phyloP scores from a whole-genome alignment of 1,140 invertebrate species.

The Pentalonia nigronervosa region DNA sequence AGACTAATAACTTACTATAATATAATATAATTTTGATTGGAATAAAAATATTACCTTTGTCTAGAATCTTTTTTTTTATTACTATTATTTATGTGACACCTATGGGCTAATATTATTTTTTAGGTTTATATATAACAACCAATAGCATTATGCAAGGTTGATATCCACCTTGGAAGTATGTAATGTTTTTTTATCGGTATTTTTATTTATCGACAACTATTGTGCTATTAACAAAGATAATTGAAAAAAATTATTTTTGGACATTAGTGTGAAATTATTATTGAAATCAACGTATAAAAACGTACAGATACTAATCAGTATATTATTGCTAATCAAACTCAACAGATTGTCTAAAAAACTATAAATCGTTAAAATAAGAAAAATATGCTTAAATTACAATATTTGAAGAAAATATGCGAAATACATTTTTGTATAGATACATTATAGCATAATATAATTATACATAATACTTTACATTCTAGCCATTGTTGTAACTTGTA shows the following conservation, averaged over 20 bases:
- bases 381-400: neutral
- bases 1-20: neutral
- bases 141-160: too few relatives aligned
- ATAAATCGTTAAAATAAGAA: neutral
- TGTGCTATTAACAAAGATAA: neutral
- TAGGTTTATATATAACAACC: too few relatives aligned
- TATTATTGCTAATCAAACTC: neutral
- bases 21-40: neutral
- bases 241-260: neutral
- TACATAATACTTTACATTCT: too few relatives aligned
- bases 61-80: neutral
- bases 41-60: neutral
- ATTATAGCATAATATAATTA: too few relatives aligned
- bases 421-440: too few relatives aligned
- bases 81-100: neutral
- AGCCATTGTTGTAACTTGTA: neutral
- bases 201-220: neutral
- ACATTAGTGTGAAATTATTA: neutral
- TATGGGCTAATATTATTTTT: neutral
- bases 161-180: too few relatives aligned
- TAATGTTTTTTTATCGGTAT: neutral
- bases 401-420: too few relatives aligned
- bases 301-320: neutral
- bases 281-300: neutral
- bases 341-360: neutral